Evolutionary conservation across 1,140 invertebrate genomes (phyloP), one percentile per base, ranked within the genome.

Genomic region (Portunus trituberculatus): DNA sequence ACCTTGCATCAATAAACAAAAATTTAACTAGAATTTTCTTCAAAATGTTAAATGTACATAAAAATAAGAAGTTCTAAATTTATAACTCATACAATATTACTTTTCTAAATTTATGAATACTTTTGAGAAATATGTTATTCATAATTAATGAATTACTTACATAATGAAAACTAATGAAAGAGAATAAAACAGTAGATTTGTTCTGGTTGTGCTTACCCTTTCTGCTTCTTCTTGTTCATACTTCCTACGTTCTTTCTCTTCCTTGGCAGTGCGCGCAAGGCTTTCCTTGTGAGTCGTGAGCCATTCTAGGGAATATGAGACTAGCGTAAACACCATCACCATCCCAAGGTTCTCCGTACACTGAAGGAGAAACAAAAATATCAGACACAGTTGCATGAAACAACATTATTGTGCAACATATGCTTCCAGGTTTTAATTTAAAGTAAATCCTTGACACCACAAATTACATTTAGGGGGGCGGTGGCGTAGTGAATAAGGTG

Each of bases 241-340:
- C 93, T 98, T 97, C 96, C 98, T 98, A 93, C 97, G 97, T 52
- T 98, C 97, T 48, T 97, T 97, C 95, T 97, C 98, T 96, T 98
- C 98, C 97, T 98, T 98, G 96, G 98, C 97, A 87, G 97, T 97
- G 96, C 98, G 98, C 96, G 98, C 98, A 82, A 98, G 97, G 87
- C 98, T 97, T 97, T 99, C 99, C 98, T 98, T 98, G 96, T 98
- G 98, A 32, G 98, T 97, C 97, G 99, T 99, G 0, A 99, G 97
- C 98, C 98, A 99, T 97, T 99, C 99, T 97, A 99, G 98, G 8
- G 98, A 98, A 91, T 98, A 98, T 86, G 99, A 99, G 4, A 99
- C 99, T 96, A 99, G 97, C 39, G 99, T 99, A 97, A 99, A 99
- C 45, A 99, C 98, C 99, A 99, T 99, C 20, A 99, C 99, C 98